Evolutionary conservation across 2,797 vertebrate species (phyloP), one percentile per base, ranked within the genome.

Genomic region (Clarias platycephalus): DNA sequence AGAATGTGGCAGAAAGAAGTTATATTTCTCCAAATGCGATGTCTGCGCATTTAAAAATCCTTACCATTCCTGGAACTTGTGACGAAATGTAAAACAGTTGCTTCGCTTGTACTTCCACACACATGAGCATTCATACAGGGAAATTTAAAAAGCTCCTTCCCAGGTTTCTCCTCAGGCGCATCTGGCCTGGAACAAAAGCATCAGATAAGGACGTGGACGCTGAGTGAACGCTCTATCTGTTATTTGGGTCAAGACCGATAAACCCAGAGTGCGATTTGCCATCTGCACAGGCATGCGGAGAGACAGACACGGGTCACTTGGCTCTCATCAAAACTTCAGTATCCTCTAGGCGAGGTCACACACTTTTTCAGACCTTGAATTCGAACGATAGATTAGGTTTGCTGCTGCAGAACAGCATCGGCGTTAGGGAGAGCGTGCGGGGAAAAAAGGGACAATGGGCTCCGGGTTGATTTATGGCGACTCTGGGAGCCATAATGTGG

Each of bases 381-480:
- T 91, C 92, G 93, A 94, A 94, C 93, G 93, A 95, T 94, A 94
- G 94, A 95, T 95, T 94, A 94, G 92, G 93, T 94, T 94, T 93
- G 93, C 91, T 92, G 90, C 91, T 63, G 91, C 90, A 91, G 92
- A 92, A 91, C 92, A 91, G 89, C 89, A 90, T 91, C 91, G 92
- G 91, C 86, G 89, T 90, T 92, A 91, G 94, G 90, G 91, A 93
- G 91, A 93, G 92, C 91, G 16, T 91, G 90, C 92, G 91, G 90
- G 86, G 6, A 15, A 58, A 82, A 94, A 93, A 93, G 94, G 94
- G 94, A 96, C 94, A 95, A 95, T 94, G 92, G 93, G 92, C 88
- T 95, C 91, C 90, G 88, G 92, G 92, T 94, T 95, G 95, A 96
- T 95, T 96, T 95, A 96, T 94, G 94, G 93, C 91, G 91, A 93